Evolutionary conservation across 2,888 invertebrate genomes (phyloP).

Genomic region (Mactromeris polynyma): DNA sequence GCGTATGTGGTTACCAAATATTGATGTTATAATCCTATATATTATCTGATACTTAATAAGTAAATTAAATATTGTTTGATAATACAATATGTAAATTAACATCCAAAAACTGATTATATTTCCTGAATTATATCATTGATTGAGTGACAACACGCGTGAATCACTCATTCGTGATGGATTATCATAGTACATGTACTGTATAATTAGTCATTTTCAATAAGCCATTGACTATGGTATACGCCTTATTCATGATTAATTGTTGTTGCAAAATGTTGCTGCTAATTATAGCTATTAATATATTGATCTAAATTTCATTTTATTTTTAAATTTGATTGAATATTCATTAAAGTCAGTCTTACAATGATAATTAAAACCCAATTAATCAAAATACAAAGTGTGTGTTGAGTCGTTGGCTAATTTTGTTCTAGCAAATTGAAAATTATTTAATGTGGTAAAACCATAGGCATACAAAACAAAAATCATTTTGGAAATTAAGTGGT

Average conservation of each 20-base stretch:
- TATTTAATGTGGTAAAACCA: too few species aligned
- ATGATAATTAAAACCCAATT: too few species aligned
- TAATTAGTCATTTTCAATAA: background rate
- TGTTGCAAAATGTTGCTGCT: background rate
- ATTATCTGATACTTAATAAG: background rate
- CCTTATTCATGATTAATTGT: background rate
- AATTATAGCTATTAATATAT: background rate
- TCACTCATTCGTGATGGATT: background rate
- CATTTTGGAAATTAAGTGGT: background rate
- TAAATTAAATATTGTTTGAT: background rate
- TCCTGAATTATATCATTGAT: background rate
- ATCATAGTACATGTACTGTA: background rate
- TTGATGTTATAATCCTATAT: background rate
- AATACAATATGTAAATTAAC: background rate
- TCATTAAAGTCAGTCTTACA: too few species aligned
- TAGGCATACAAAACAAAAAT: background rate
- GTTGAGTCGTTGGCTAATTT: too few species aligned
- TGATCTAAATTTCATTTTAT: too few species aligned
- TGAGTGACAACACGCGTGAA: background rate
- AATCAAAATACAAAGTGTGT: too few species aligned
- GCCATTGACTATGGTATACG: background rate
- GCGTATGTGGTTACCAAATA: slow-evolving; percentile 22
- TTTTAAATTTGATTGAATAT: too few species aligned
- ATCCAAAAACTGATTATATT: background rate
- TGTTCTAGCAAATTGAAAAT: too few species aligned